These are phyloP conservation scores for Tetranychus cinnabarinus DNA, from an alignment of 1,140 invertebrate species.

Conservation along the genomic window DNA sequence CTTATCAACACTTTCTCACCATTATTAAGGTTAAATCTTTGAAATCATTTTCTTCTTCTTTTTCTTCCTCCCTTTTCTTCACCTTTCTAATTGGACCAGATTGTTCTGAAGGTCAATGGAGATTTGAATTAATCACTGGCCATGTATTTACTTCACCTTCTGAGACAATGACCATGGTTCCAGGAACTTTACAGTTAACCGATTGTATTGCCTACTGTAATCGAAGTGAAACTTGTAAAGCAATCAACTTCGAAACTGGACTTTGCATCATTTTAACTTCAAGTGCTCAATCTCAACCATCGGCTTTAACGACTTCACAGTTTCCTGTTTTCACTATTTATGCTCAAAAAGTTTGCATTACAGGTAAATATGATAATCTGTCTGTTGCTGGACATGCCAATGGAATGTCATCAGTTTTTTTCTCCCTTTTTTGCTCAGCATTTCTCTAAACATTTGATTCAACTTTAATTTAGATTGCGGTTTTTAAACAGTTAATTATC, in stretches of 20 bases:
- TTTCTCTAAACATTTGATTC: background rate
- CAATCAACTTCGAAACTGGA: constrained; percentile 84
- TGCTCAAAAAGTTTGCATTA: constrained; percentile 68
- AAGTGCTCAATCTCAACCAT: constrained; percentile 59
- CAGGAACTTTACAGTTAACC: constrained; percentile 68
- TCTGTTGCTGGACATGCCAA: background rate
- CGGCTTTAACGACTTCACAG: constrained; percentile 61
- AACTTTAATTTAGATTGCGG: too few species aligned
- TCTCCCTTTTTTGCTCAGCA: background rate
- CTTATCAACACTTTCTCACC: too few species aligned
- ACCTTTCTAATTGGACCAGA: background rate
- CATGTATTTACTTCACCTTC: constrained; percentile 71
- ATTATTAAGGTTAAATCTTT: too few species aligned
- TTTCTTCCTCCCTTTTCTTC: background rate
- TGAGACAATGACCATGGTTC: constrained; percentile 53
- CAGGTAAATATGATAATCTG: background rate
- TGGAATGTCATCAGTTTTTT: background rate
- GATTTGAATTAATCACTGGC: constrained; percentile 72
- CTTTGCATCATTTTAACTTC: constrained; percentile 75
- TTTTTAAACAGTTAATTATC: too few species aligned
- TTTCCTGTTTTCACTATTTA: constrained; percentile 91
- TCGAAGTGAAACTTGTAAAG: constrained; percentile 59
- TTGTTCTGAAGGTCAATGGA: background rate
- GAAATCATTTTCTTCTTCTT: background rate
- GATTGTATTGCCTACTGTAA: constrained; percentile 77